Conservation (phyloP, 2,888 invertebrate genomes). For the Dynastes maya region DNA sequence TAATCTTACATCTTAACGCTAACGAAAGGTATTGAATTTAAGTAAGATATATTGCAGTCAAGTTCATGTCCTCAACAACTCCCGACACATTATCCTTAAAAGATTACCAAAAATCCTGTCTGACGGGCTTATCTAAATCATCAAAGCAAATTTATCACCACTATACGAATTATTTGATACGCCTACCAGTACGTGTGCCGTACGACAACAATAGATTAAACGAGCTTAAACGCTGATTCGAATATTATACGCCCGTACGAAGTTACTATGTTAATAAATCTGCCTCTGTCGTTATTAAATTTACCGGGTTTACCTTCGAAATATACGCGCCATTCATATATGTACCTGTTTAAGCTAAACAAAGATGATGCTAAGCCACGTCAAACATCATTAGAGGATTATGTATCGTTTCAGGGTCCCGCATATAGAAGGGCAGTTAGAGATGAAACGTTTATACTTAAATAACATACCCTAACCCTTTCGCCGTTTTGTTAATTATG, state of each 20-base stretch:
- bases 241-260: slow-evolving; percentile 20
- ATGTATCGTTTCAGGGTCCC: neutral
- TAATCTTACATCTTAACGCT: too few relatives aligned
- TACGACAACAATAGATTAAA: slow-evolving; percentile 3
- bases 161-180: neutral
- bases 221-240: slow-evolving; percentile 8
- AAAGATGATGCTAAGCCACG: slow-evolving; percentile 31
- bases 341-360: slow-evolving; percentile 6
- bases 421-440: neutral
- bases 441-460: neutral
- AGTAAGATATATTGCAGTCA: too few relatives aligned
- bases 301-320: slow-evolving; percentile 12
- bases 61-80: too few relatives aligned
- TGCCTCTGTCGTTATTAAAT: slow-evolving; percentile 18
- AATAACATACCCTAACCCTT: slow-evolving; percentile 2
- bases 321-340: neutral
- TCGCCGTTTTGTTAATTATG: slow-evolving; percentile 19
- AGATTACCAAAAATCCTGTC: too few relatives aligned
- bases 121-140: too few relatives aligned
- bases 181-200: neutral
- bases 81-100: too few relatives aligned
- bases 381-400: slow-evolving; percentile 27
- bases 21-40: too few relatives aligned
- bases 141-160: too few relatives aligned
- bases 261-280: slow-evolving; percentile 9